These are phyloP conservation scores for Portevinia maculata DNA, from an alignment of 2,888 invertebrate genomes.

Conservation along the genomic window DNA sequence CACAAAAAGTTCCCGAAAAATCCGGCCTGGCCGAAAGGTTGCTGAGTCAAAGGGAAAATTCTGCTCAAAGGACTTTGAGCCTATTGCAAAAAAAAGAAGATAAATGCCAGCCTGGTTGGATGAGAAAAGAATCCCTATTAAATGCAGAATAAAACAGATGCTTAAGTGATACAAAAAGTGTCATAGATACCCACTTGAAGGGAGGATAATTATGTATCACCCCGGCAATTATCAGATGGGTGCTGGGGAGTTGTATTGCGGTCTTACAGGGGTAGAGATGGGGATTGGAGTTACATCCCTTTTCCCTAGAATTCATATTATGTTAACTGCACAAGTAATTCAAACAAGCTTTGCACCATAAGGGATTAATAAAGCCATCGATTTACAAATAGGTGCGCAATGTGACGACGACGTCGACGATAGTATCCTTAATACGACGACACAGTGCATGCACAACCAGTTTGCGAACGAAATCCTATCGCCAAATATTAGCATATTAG, in stretches of 20 bases:
- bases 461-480: constrained; percentile 24
- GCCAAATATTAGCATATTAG: constrained; percentile 70
- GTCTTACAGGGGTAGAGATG: constrained; percentile 25
- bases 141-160: constrained; percentile 17
- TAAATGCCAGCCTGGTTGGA: constrained; percentile 5
- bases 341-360: constrained; percentile 43
- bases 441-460: constrained; percentile 27
- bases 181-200: constrained; percentile 1
- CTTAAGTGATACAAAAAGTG: constrained; percentile 11
- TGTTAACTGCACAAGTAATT: constrained; percentile 63
- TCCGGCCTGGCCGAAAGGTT: constrained; percentile 18
- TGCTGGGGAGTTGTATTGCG: constrained; percentile 32
- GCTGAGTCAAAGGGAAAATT: not conserved
- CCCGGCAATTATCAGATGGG: constrained; percentile 53
- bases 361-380: constrained; percentile 33
- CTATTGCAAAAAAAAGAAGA: constrained; percentile 7
- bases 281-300: not conserved
- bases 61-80: not conserved
- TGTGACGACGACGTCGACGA: constrained; percentile 28
- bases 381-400: constrained; percentile 49
- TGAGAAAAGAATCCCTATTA: constrained; percentile 16
- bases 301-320: constrained; percentile 28
- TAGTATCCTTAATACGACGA: constrained; percentile 1
- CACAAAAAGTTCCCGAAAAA: not conserved
- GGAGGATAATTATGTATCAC: constrained; percentile 39